phyloP scores from a whole-genome alignment of 2,888 invertebrate genomes.

The Oscheius sp. region DNA sequence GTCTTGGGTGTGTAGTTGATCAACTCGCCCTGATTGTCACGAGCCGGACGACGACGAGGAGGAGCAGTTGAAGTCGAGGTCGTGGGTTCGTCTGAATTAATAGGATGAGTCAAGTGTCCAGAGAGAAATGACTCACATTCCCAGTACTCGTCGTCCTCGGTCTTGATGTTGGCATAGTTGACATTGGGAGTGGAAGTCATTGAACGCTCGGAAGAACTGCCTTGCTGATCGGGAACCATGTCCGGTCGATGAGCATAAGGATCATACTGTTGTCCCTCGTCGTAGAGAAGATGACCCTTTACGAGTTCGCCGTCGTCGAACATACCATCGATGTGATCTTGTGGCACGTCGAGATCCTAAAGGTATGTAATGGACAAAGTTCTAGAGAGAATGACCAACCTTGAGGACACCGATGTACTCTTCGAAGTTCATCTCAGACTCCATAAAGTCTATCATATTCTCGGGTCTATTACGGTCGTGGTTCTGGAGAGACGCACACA shows the following conservation, averaged over 20 bases:
- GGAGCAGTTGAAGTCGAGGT: slow-evolving; percentile 24
- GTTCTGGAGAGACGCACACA: slow-evolving; percentile 38
- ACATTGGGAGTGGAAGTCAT: slow-evolving; percentile 17
- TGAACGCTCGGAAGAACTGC: slow-evolving; percentile 32
- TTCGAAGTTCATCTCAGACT: slow-evolving; percentile 46
- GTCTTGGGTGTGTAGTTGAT: slow-evolving; percentile 43
- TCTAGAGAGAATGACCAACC: not conserved
- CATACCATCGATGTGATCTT: slow-evolving; percentile 41
- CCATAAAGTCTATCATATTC: slow-evolving; percentile 50
- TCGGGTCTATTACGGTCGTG: slow-evolving; percentile 30
- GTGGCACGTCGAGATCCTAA: slow-evolving; percentile 45
- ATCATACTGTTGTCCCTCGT: slow-evolving; percentile 31
- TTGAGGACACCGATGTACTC: slow-evolving; percentile 40
- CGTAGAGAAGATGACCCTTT: slow-evolving; percentile 47
- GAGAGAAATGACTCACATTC: slow-evolving; percentile 12
- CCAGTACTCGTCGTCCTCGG: slow-evolving; percentile 17
- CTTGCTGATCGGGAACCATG: slow-evolving; percentile 9
- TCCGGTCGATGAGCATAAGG: slow-evolving; percentile 33
- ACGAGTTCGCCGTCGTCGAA: slow-evolving; percentile 46
- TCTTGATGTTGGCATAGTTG: slow-evolving; percentile 15
- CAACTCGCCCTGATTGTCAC: slow-evolving; percentile 24
- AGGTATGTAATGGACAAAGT: not conserved
- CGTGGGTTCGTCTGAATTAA: slow-evolving; percentile 25
- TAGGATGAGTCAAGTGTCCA: not conserved
- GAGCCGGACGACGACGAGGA: not conserved